These are phyloP conservation scores for Strigamia crassipes DNA, from an alignment of 2,888 invertebrate genomes.

Conservation along the genomic window DNA sequence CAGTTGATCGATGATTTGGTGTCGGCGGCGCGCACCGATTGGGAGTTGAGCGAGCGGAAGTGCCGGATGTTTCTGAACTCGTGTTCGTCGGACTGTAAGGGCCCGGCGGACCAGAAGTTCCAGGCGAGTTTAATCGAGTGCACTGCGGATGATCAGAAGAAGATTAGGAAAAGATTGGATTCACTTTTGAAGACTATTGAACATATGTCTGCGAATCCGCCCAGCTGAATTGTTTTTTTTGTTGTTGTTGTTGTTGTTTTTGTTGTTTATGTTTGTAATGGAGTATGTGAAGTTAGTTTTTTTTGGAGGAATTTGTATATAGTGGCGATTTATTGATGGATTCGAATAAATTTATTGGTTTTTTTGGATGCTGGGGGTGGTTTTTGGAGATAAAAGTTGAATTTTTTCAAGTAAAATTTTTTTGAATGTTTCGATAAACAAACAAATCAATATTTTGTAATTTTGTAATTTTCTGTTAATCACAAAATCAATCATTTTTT, in stretches of 20 bases:
- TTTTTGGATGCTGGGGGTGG: too few relatives aligned
- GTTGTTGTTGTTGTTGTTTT: neutral
- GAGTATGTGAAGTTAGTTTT: too few relatives aligned
- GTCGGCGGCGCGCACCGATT: constrained; percentile 53
- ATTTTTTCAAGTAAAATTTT: too few relatives aligned
- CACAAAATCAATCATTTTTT: too few relatives aligned
- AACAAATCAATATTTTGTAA: too few relatives aligned
- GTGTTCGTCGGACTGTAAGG: constrained; percentile 58
- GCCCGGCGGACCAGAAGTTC: constrained; percentile 58
- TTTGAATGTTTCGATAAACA: too few relatives aligned
- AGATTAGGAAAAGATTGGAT: constrained; percentile 54
- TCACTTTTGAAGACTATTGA: constrained; percentile 48
- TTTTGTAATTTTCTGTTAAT: too few relatives aligned
- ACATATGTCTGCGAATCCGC: constrained; percentile 45
- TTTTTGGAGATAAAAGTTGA: too few relatives aligned
- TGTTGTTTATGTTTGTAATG: too few relatives aligned
- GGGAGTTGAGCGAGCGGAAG: constrained; percentile 52
- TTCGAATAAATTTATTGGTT: too few relatives aligned
- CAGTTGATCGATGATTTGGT: constrained; percentile 56
- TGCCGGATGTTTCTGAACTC: constrained; percentile 58
- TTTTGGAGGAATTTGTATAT: too few relatives aligned
- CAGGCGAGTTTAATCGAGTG: constrained; percentile 58
- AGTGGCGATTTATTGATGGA: too few relatives aligned
- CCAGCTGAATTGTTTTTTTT: neutral
- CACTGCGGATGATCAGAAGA: constrained; percentile 61